These are phyloP conservation scores for Solenopsis invicta DNA, from an alignment of 1,140 invertebrate genomes.

Conservation along the genomic window DNA sequence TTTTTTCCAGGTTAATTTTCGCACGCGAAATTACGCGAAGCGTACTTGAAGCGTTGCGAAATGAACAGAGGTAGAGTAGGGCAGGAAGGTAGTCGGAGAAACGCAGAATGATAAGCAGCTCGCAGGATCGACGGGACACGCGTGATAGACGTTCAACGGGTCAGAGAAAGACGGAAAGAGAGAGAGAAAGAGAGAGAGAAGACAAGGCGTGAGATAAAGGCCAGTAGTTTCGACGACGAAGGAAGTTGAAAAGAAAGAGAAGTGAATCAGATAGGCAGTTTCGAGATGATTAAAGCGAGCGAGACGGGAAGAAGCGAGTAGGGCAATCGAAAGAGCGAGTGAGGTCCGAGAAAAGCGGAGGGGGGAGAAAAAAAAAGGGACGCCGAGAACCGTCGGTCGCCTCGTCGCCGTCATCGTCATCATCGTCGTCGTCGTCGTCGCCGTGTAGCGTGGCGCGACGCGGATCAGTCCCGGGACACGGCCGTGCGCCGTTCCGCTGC, in stretches of 20 bases:
- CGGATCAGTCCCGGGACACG: slow-evolving; percentile 75
- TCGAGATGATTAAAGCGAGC: background rate
- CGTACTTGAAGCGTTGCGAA: too few species aligned
- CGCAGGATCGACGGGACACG: slow-evolving; percentile 4
- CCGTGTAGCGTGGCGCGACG: background rate
- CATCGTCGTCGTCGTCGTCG: slow-evolving; percentile 2
- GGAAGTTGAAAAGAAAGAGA: background rate
- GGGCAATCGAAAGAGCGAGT: slow-evolving; percentile 39
- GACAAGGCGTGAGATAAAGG: background rate
- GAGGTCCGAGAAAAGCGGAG: slow-evolving; percentile 24
- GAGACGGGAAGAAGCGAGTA: slow-evolving; percentile 6
- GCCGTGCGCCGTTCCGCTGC: slow-evolving; percentile 74
- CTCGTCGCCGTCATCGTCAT: background rate
- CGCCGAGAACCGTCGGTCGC: background rate
- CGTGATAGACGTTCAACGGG: slow-evolving; percentile 5
- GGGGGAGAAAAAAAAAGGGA: slow-evolving; percentile 5
- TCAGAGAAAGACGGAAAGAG: background rate
- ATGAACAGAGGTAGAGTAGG: background rate
- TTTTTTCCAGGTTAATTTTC: slow-evolving; percentile 29
- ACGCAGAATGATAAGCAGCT: background rate
- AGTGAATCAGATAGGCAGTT: slow-evolving; percentile 11
- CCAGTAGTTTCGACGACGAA: background rate
- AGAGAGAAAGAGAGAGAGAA: background rate
- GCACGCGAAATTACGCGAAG: slow-evolving; percentile 15
- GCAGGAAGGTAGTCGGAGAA: slow-evolving; percentile 12